Evolutionary conservation across 2,113 vertebrate species (phyloP).

Genomic region (Ariopsis seemanni): DNA sequence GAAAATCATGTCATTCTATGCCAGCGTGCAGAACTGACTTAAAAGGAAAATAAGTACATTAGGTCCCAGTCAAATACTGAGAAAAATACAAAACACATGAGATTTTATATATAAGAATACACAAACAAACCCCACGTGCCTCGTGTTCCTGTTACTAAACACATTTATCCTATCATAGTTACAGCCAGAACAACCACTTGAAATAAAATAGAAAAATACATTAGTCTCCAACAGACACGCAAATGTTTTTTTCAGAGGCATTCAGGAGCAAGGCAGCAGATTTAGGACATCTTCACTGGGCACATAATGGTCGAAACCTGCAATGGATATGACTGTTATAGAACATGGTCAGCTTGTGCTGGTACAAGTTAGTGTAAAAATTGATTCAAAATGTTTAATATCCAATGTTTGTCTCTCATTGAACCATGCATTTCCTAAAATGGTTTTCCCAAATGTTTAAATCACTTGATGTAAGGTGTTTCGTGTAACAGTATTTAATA

Average conservation of each 20-base stretch:
- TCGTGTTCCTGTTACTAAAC: background rate
- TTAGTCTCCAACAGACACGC: background rate
- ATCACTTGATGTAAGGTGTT: background rate
- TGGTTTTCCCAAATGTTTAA: background rate
- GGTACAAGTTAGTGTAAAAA: background rate
- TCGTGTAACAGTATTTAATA: background rate
- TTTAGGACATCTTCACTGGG: slow-evolving; percentile 32
- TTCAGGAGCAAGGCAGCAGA: background rate
- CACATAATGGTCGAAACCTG: slow-evolving; percentile 54
- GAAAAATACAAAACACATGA: background rate
- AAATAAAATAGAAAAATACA: background rate
- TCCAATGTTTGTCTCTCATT: background rate
- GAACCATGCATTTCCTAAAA: background rate
- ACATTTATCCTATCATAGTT: background rate
- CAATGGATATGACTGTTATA: slow-evolving; percentile 11
- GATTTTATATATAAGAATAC: background rate
- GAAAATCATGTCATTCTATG: background rate
- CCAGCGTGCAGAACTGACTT: background rate
- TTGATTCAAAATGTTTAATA: background rate
- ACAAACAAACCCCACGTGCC: background rate
- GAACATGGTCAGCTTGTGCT: background rate
- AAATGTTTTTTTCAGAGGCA: background rate
- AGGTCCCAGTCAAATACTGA: background rate
- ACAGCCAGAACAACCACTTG: background rate
- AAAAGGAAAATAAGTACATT: background rate